Evolutionary conservation across 2,888 invertebrate genomes (phyloP).

Genomic region (Eupelmus urozonus): DNA sequence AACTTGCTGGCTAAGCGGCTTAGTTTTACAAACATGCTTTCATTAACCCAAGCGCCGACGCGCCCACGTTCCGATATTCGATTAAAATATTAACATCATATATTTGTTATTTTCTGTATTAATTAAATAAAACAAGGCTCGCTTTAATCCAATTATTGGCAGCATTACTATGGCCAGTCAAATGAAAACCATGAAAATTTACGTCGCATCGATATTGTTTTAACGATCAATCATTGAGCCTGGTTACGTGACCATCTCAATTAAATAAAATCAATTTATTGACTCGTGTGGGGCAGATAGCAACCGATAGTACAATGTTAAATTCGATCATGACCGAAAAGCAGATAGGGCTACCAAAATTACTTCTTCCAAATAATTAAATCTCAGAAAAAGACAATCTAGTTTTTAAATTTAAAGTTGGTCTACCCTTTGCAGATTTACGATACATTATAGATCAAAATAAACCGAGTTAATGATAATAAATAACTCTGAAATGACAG

Average conservation of each 20-base stretch:
- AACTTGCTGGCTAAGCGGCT: constrained; percentile 19
- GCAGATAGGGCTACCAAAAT: too few species aligned
- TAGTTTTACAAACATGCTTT: constrained; percentile 31
- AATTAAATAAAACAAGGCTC: too few species aligned
- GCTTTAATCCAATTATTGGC: background rate
- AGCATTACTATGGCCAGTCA: background rate
- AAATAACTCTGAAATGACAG: too few species aligned
- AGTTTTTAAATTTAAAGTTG: too few species aligned
- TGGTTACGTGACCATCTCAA: background rate
- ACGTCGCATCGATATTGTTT: background rate
- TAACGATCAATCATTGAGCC: constrained; percentile 8
- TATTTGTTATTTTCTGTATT: background rate
- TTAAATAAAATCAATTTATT: background rate
- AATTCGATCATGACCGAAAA: too few species aligned
- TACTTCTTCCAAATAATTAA: too few species aligned
- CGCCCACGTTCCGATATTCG: constrained; percentile 2
- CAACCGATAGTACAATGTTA: too few species aligned
- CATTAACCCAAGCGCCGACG: background rate
- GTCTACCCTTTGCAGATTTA: too few species aligned
- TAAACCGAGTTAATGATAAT: too few species aligned
- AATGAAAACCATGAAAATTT: background rate
- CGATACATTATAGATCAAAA: too few species aligned
- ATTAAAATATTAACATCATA: constrained; percentile 29
- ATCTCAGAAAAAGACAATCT: too few species aligned
- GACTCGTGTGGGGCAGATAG: too few species aligned